These are phyloP conservation scores for Manis crassicaudata DNA, from an alignment of 2,797 vertebrate species.

Conservation along the genomic window DNA sequence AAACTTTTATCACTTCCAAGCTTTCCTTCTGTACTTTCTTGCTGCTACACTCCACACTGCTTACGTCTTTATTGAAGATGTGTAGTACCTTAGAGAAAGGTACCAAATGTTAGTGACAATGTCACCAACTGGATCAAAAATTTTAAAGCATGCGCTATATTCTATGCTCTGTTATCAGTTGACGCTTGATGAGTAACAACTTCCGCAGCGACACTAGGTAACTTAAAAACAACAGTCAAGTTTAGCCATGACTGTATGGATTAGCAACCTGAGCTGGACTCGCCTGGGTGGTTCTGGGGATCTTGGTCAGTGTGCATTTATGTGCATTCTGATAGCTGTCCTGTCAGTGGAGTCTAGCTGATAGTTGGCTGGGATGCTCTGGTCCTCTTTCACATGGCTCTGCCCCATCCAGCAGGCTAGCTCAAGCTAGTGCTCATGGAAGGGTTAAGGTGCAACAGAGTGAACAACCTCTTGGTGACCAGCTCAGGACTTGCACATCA, in stretches of 20 bases:
- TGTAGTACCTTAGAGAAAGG: neutral
- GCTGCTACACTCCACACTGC: neutral
- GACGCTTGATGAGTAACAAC: neutral
- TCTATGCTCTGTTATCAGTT: neutral
- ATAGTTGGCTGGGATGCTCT: neutral
- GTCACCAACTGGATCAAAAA: constrained; percentile 48
- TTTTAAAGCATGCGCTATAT: neutral
- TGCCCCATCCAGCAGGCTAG: neutral
- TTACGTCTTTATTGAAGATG: neutral
- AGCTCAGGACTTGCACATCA: neutral
- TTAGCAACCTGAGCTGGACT: neutral
- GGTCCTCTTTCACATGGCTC: neutral
- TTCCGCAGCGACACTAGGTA: neutral
- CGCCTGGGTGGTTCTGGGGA: neutral
- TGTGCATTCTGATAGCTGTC: neutral
- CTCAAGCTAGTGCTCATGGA: neutral
- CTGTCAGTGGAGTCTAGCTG: neutral
- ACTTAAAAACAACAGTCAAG: neutral
- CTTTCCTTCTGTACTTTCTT: neutral
- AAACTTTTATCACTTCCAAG: neutral
- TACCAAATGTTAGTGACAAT: constrained; percentile 2
- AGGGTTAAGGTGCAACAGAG: neutral
- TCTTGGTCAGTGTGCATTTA: neutral
- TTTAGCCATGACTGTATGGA: neutral
- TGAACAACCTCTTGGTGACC: neutral